Base-by-base conservation (phyloP, 1,140 invertebrate species). In the Formica selysi region DNA sequence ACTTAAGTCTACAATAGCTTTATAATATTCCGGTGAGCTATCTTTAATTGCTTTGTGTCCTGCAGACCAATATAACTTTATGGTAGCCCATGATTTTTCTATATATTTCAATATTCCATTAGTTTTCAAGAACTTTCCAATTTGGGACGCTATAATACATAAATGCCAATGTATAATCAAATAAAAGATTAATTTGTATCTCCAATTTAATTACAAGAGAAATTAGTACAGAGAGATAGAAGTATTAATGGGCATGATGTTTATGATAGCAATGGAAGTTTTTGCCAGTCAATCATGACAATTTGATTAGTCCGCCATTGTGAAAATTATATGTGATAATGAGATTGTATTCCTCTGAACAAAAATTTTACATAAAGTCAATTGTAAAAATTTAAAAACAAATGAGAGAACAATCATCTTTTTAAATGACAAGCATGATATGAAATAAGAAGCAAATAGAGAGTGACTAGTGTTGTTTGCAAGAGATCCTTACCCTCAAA, bases 1-100 rank as follows among this genome's bases (percentile, higher is more conserved):
- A 26, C 95, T 94, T 38, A 95, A 91, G 61, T 96, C 95, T n/a
- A 94, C 91, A n/a, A 95, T 94, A 61, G 94, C 93, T 67, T 95
- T 95, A 65, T 96, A 96, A 90, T 97, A 97, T 22, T 96, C 94
- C 1, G 97, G 97, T n/a, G 96, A 96, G 91, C 96, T 96, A 26
- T 96, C 95, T 90, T 97, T 96, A 61, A 97, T 92, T 95, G 96
- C 97, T 84, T 96, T 95, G 83, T 96, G 96, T 13, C 96, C 96
- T 76, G 96, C 95, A 1, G 96, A 95, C 2, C 95, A 96, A 41
- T 96, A 96, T 0, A 95, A 93, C 88, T 96, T 94, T 1, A 96
- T 93, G 44, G 93, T 95, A 73, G 95, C 95, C 96, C 96, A 97
- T 5, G 95, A 96, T 67, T 95, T 95, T 86, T 97, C 95, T 71